phyloP scores from a whole-genome alignment of 2,797 vertebrate genomes.

The Pangasius macronema region DNA sequence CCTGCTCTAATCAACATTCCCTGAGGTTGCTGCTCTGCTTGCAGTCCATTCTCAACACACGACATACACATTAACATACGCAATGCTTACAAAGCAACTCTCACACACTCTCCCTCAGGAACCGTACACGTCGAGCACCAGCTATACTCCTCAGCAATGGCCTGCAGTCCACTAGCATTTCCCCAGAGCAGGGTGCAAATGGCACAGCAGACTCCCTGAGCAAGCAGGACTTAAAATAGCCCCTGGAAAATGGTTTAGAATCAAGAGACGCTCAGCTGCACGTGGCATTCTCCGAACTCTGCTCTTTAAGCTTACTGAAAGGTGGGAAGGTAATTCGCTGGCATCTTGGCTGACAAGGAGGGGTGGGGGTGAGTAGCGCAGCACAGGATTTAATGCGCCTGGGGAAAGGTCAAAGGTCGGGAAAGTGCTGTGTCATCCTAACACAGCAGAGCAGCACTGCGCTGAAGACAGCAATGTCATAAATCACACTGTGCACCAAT shows the following conservation, averaged over 20 bases:
- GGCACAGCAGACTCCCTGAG: conserved; percentile 19
- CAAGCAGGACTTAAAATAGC: conserved; percentile 45
- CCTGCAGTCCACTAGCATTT: conserved; percentile 7
- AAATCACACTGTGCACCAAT: conserved; percentile 28
- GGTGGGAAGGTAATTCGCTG: conserved; percentile 55
- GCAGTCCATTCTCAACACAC: conserved; percentile 9
- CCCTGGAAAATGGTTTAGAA: conserved; percentile 27
- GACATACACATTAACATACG: neutral
- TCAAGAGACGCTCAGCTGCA: conserved; percentile 19
- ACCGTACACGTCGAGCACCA: neutral
- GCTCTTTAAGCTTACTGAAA: conserved; percentile 48
- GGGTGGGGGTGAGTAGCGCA: neutral
- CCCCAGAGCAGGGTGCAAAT: neutral
- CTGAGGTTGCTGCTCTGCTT: conserved; percentile 44
- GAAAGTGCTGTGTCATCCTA: conserved; percentile 45
- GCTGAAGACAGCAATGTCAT: neutral
- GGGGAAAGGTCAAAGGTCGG: conserved; percentile 52
- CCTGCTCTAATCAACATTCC: conserved; percentile 71
- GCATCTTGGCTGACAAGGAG: neutral
- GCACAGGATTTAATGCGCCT: conserved; percentile 9
- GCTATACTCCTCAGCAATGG: neutral
- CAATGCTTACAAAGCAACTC: conserved; percentile 18
- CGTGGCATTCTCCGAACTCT: conserved; percentile 26
- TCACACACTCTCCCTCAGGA: neutral
- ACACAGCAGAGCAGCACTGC: conserved; percentile 30